A percentile compares a stretch with the other conserved stretches of the same genome.
Conservation (phyloP, 2,888 invertebrate genomes). For the Pammene aurita region DNA sequence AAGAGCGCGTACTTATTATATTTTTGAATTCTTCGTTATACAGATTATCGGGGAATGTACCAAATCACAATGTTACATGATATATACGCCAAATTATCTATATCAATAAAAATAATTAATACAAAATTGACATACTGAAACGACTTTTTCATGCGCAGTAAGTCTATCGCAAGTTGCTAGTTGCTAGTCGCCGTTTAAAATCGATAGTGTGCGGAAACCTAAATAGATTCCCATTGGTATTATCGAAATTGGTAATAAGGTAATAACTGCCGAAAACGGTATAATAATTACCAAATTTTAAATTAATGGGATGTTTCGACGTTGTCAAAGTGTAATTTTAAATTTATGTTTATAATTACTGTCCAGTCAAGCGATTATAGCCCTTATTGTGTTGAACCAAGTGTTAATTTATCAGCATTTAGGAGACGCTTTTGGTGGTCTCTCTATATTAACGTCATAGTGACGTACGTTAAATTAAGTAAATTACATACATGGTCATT, state of each 20-base stretch:
- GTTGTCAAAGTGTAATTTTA: slow-evolving; percentile 2
- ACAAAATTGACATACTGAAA: too few relatives aligned
- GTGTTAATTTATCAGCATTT: not conserved
- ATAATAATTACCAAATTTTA: not conserved
- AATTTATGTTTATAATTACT: not conserved
- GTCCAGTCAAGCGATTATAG: not conserved
- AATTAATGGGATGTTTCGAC: slow-evolving; percentile 17
- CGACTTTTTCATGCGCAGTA: slow-evolving; percentile 8
- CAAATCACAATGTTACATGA: too few relatives aligned
- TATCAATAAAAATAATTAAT: too few relatives aligned
- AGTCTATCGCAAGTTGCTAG: not conserved
- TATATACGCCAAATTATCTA: too few relatives aligned
- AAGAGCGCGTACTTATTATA: too few relatives aligned
- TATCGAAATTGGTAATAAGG: slow-evolving; percentile 19
- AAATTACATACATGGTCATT: not conserved
- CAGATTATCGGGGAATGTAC: too few relatives aligned
- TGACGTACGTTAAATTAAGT: not conserved
- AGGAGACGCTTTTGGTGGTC: slow-evolving; percentile 25
- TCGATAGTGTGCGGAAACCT: not conserved
- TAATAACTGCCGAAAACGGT: too few relatives aligned
- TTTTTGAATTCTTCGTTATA: too few relatives aligned
- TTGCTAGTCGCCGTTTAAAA: not conserved
- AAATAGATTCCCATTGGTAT: slow-evolving; percentile 21
- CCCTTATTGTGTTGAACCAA: not conserved
- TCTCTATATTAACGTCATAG: not conserved